Evolutionary conservation across 1,140 invertebrate genomes (phyloP), one percentile per base, ranked within the genome.

Genomic region (Lysiphlebus fabarum): DNA sequence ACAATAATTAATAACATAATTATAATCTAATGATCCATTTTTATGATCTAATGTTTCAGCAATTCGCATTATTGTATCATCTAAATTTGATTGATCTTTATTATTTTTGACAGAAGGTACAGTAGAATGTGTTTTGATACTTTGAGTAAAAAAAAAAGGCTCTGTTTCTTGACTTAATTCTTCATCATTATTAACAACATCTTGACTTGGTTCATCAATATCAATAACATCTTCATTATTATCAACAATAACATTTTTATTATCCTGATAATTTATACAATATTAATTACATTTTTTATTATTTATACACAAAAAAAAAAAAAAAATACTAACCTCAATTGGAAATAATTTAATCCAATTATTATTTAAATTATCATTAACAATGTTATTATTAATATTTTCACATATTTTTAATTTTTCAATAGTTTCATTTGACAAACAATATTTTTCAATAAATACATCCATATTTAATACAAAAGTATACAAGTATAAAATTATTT

Each of bases 1-100:
- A 1, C 61, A 41, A 7, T 73, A 51, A 44, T 62, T 58, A 33
- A 67, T 58, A 11, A 74, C 62, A 26, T 65, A 36, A 37, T 36
- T 17, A 40, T 63, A 38, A 48, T 67, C 57, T 5, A 68, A 8
- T 34, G 5, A 56, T 17, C 51, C 48, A 50, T 57, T 63, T 3
- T 7, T 49, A 3, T 50, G 26, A 37, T 64, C 62, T 9, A 66
- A 12, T 10, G 43, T 37, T 51, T 60, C 60, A 37, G 41, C 54
- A 9, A 66, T 4, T 4, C 51, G 53, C 44, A 62, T 54, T 1
- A 56, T 40, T 8, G 62, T 12, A 41, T 62, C 48, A 34, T 11
- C 12, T 43, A 57, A 34, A 4, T 54, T 9, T 9, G 58, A 49
- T 17, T n/a, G 44, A 7, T 38, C n/a, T 8, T 4, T 8, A 10